Evolutionary conservation across 2,888 invertebrate species (phyloP).

Genomic region (Tenthredo livida): DNA sequence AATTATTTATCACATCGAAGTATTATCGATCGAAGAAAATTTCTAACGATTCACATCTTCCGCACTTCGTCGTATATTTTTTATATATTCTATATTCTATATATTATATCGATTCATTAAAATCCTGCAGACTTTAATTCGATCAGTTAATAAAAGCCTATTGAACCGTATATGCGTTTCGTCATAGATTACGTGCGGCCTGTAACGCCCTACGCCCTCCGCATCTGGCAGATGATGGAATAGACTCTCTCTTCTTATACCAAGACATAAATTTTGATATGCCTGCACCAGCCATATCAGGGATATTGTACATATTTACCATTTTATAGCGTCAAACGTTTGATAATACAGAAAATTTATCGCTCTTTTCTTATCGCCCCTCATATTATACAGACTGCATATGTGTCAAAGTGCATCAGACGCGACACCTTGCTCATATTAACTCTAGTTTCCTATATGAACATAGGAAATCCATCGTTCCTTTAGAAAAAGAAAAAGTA

Average conservation of each 20-base stretch:
- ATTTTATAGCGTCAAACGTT: neutral
- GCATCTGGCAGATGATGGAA: slow-evolving; percentile 16
- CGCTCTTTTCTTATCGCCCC: neutral
- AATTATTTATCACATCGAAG: too few species aligned
- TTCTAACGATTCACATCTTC: too few species aligned
- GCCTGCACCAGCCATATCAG: neutral
- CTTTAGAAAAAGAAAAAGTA: too few species aligned
- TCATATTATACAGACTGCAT: neutral
- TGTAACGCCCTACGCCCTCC: neutral
- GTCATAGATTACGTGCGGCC: slow-evolving; percentile 2
- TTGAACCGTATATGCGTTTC: neutral
- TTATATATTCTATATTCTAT: too few species aligned
- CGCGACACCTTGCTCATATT: too few species aligned
- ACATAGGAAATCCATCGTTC: too few species aligned
- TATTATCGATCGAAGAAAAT: too few species aligned
- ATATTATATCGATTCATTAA: neutral
- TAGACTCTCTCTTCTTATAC: neutral
- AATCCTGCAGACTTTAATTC: neutral
- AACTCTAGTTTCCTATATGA: too few species aligned
- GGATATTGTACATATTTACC: neutral
- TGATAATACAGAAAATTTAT: neutral
- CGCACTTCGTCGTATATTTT: too few species aligned
- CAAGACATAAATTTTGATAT: slow-evolving; percentile 15
- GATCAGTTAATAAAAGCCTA: neutral
- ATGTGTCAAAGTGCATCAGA: neutral